These are phyloP conservation scores for Nettapus auritus DNA, from an alignment of 2,113 vertebrate species.

Conservation along the genomic window DNA sequence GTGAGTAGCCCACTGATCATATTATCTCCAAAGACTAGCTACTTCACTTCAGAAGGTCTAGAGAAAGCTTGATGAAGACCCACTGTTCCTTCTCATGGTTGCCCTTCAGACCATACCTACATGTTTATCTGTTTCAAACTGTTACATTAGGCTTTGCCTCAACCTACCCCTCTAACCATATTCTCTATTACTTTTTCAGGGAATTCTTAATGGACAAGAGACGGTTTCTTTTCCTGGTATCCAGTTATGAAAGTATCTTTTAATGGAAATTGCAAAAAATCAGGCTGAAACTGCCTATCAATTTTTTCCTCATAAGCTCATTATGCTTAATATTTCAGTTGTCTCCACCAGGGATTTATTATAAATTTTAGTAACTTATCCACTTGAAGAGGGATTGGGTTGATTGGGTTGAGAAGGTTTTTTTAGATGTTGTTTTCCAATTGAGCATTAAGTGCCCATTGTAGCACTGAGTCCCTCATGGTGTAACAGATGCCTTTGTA, in stretches of 20 bases:
- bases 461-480: slow-evolving; percentile 16
- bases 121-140: not conserved
- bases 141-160: not conserved
- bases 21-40: not conserved
- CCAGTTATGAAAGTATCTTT: not conserved
- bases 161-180: not conserved
- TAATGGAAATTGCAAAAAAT: not conserved
- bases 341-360: not conserved
- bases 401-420: not conserved
- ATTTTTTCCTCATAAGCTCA: not conserved
- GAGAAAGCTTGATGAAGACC: not conserved
- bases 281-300: not conserved
- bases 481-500: slow-evolving; percentile 56
- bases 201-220: not conserved
- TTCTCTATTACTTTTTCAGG: not conserved
- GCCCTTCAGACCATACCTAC: not conserved
- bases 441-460: slow-evolving; percentile 5
- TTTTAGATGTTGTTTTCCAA: slow-evolving; percentile 31
- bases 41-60: not conserved
- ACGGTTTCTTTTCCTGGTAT: not conserved
- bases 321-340: not conserved
- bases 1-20: not conserved
- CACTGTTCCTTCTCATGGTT: not conserved
- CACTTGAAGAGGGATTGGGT: not conserved
- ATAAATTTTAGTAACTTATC: slow-evolving; percentile 9